These are phyloP conservation scores for Drosophila monieri DNA, from an alignment of 2,888 invertebrate species.

Conservation along the genomic window DNA sequence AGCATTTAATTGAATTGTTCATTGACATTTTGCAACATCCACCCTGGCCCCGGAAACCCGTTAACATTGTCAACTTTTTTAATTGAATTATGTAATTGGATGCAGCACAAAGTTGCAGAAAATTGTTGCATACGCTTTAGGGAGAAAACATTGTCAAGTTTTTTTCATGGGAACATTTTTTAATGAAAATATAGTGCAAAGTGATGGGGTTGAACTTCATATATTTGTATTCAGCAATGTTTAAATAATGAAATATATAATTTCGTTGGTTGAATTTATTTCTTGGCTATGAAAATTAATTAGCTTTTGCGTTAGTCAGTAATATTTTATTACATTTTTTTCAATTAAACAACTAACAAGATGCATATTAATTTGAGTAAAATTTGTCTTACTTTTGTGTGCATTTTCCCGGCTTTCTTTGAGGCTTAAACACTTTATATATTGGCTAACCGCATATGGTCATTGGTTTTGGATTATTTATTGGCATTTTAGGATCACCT, in stretches of 20 bases:
- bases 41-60: conserved; percentile 10
- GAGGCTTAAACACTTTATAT: background rate
- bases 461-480: conserved; percentile 16
- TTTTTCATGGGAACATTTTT: conserved; percentile 8
- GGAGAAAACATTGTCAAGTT: conserved; percentile 16
- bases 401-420: background rate
- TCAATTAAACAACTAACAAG: background rate
- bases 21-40: conserved; percentile 44
- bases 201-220: background rate
- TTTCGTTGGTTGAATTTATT: background rate
- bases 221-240: conserved; percentile 9
- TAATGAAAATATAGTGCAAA: conserved; percentile 21
- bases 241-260: background rate
- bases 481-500: conserved; percentile 4
- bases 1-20: conserved; percentile 67
- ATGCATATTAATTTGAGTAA: background rate
- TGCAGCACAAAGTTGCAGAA: conserved; percentile 48
- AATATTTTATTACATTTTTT: background rate
- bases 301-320: background rate
- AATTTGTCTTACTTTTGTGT: background rate
- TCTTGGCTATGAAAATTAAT: background rate
- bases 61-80: conserved; percentile 61
- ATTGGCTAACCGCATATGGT: conserved; percentile 4
- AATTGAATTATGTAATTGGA: conserved; percentile 65
- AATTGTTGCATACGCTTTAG: conserved; percentile 36